These are phyloP conservation scores for Dicyrtoma fusca DNA, from an alignment of 2,888 invertebrate species.

Conservation along the genomic window DNA sequence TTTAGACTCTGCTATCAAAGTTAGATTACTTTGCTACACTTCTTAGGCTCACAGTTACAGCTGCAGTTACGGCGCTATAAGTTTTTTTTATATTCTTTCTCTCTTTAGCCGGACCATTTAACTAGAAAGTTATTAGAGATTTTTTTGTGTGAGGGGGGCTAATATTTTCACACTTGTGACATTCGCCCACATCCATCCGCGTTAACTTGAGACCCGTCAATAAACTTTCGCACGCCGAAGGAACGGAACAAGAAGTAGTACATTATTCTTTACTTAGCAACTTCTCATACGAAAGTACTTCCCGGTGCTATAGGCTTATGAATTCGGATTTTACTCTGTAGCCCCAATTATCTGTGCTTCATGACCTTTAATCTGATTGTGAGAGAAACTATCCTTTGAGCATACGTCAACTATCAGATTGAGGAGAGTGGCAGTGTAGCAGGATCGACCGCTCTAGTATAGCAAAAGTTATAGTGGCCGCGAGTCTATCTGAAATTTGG, in stretches of 20 bases:
- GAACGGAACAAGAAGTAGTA: no score
- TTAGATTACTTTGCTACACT: conserved; percentile 17
- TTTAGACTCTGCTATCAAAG: conserved; percentile 17
- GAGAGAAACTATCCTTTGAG: background rate
- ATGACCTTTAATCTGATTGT: conserved; percentile 1
- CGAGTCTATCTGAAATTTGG: background rate
- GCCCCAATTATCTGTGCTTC: background rate
- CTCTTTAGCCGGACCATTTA: conserved; percentile 27
- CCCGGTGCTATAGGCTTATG: no score
- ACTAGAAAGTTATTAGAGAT: conserved; percentile 36
- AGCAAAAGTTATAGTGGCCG: no score
- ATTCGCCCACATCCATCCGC: conserved; percentile 27
- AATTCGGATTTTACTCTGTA: no score
- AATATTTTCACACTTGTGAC: conserved; percentile 39
- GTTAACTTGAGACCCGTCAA: conserved; percentile 31
- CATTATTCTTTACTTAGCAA: no score
- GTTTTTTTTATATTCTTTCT: no score
- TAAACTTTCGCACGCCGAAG: background rate
- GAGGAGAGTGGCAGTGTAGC: background rate
- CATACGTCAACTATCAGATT: conserved; percentile 20
- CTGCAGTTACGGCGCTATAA: no score
- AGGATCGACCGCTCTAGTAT: background rate
- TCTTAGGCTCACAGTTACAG: no score
- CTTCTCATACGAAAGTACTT: background rate
- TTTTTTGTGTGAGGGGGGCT: conserved; percentile 21